A percentile compares a stretch with the other conserved stretches of the same genome.
Evolutionary conservation across 2,888 invertebrate genomes (phyloP).

Genomic region (Cetonia aurata): DNA sequence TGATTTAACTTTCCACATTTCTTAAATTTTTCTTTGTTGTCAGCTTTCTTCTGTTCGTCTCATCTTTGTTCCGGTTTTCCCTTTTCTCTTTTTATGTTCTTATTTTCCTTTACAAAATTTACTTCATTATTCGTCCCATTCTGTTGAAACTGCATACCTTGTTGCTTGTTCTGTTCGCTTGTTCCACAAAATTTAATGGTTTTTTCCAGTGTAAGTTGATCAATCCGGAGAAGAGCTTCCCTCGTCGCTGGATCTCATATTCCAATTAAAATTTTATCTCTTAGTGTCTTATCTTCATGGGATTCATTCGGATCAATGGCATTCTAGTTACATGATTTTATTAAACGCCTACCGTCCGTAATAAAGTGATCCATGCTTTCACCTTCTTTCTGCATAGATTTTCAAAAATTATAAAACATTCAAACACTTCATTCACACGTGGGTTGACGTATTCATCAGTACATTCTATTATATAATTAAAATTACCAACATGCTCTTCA

Average conservation of each 20-base stretch:
- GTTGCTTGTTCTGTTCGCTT: conserved; percentile 18
- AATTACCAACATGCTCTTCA: background rate
- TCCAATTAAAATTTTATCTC: conserved; percentile 16
- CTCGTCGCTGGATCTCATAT: conserved; percentile 5
- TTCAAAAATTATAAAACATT: background rate
- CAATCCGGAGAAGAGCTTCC: conserved; percentile 14
- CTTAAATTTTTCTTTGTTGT: background rate
- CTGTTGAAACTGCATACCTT: conserved; percentile 5
- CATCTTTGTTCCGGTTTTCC: background rate
- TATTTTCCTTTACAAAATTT: conserved; percentile 23
- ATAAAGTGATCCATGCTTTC: conserved; percentile 11
- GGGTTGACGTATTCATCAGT: background rate
- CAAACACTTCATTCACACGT: conserved; percentile 8
- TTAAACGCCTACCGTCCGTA: conserved; percentile 3
- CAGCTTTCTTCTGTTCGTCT: background rate
- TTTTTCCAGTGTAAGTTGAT: conserved; percentile 19
- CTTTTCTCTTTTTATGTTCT: background rate
- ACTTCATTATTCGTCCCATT: background rate
- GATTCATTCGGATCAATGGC: conserved; percentile 2
- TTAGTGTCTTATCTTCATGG: conserved; percentile 4
- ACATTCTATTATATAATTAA: background rate
- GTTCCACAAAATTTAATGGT: conserved; percentile 16
- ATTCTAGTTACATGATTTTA: conserved; percentile 10
- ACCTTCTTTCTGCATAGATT: background rate
- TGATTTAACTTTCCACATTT: background rate